phyloP scores from a whole-genome alignment of 2,113 vertebrate genomes.

The Nipponia nippon region DNA sequence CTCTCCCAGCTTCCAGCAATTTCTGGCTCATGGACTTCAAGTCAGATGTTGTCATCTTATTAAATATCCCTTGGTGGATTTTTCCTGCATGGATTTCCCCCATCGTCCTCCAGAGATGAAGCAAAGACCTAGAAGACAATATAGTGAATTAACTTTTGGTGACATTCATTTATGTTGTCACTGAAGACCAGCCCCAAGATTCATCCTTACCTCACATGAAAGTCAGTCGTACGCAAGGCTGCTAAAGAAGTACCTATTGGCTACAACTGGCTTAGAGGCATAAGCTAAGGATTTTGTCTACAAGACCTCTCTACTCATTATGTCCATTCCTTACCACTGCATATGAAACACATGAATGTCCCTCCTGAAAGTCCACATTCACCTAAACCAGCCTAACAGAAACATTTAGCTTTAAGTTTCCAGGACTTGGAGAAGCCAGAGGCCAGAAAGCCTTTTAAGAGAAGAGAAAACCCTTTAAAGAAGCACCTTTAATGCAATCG shows the following conservation, averaged over 20 bases:
- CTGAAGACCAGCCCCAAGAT: background rate
- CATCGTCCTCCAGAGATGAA: background rate
- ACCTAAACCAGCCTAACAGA: background rate
- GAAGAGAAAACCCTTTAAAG: background rate
- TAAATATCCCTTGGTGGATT: background rate
- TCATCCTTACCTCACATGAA: background rate
- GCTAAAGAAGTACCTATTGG: background rate
- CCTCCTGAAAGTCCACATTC: background rate
- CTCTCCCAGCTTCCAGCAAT: background rate
- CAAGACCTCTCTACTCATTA: background rate
- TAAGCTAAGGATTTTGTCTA: background rate
- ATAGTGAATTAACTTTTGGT: background rate
- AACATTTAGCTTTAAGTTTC: background rate
- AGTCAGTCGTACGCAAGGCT: background rate
- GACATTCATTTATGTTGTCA: background rate
- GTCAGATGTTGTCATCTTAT: background rate
- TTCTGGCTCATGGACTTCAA: background rate
- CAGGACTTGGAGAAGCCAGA: background rate
- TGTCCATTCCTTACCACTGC: background rate
- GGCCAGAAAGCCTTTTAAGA: background rate
- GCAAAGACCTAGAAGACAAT: background rate
- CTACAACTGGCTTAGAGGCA: background rate
- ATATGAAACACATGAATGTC: fast-evolving
- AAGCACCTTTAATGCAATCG: fast-evolving
- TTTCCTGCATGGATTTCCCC: background rate